These are phyloP conservation scores for Listronotus bonariensis DNA, from an alignment of 1,140 invertebrate species.

Conservation along the genomic window DNA sequence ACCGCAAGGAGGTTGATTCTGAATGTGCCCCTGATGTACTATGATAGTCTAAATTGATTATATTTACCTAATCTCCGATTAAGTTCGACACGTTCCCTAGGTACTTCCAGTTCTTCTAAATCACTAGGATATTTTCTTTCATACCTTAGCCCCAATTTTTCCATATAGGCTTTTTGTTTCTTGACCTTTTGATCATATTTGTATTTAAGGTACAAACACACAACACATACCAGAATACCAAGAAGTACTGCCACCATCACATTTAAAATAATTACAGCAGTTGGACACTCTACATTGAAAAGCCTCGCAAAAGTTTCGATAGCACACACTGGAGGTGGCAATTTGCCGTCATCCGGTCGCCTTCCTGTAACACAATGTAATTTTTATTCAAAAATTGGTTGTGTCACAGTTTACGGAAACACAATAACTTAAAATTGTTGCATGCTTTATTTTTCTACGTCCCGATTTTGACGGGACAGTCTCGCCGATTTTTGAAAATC, in stretches of 20 bases:
- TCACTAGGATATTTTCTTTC: constrained; percentile 52
- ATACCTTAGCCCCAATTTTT: constrained; percentile 23
- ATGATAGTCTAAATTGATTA: no score
- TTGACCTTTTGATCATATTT: constrained; percentile 75
- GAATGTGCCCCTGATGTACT: no score
- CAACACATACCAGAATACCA: constrained; percentile 63
- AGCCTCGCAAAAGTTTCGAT: constrained; percentile 67
- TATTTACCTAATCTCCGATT: constrained; percentile 73
- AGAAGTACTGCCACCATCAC: constrained; percentile 69
- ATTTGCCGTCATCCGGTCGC: constrained; percentile 72
- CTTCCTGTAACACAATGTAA: constrained; percentile 21
- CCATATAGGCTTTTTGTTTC: constrained; percentile 71
- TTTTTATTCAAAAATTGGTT: no score
- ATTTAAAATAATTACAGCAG: constrained; percentile 73
- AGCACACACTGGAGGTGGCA: constrained; percentile 63
- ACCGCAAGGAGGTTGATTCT: no score
- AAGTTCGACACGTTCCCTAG: constrained; percentile 83
- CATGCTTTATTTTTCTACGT: no score
- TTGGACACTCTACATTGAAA: constrained; percentile 72
- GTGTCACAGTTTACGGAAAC: no score
- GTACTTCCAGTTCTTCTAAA: constrained; percentile 86
- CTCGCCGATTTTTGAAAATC: no score
- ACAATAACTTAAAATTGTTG: no score
- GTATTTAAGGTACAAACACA: constrained; percentile 69
- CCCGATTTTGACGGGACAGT: no score